These are phyloP conservation scores for Lymantria dispar DNA, from an alignment of 2,888 invertebrate species.

Conservation along the genomic window DNA sequence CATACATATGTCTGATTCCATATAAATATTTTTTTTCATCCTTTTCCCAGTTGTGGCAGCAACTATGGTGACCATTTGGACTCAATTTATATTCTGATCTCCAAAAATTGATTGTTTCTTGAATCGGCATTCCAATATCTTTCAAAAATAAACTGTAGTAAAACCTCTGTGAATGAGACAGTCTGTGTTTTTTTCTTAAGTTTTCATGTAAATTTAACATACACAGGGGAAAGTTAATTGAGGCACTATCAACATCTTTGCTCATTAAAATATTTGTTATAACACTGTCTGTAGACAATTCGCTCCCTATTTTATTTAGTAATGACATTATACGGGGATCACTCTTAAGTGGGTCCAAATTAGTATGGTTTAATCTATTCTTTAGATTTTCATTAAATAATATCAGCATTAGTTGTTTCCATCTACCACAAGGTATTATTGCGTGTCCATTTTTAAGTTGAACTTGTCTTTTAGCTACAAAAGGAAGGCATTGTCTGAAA, in stretches of 20 bases:
- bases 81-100: conserved; percentile 82
- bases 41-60: conserved; percentile 85
- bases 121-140: conserved; percentile 86
- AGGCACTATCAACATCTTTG: conserved; percentile 65
- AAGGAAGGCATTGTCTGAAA: conserved; percentile 78
- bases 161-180: conserved; percentile 85
- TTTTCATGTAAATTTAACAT: conserved; percentile 84
- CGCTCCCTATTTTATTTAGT: conserved; percentile 44
- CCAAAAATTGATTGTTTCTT: conserved; percentile 86
- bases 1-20: conserved; percentile 88
- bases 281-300: conserved; percentile 33
- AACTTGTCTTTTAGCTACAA: conserved; percentile 79
- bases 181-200: conserved; percentile 81
- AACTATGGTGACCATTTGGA: conserved; percentile 67
- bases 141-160: conserved; percentile 87
- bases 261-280: conserved; percentile 38
- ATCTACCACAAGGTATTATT: conserved; percentile 78
- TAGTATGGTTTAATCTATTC: conserved; percentile 47
- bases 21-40: conserved; percentile 84
- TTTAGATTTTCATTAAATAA: conserved; percentile 72
- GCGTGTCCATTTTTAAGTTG: conserved; percentile 77
- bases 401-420: conserved; percentile 75
- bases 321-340: conserved; percentile 62
- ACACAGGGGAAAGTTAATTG: conserved; percentile 83
- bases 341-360: conserved; percentile 45